Evolutionary conservation across 2,797 vertebrate species (phyloP), one percentile per base, ranked within the genome.

Genomic region (Siniperca undulata): DNA sequence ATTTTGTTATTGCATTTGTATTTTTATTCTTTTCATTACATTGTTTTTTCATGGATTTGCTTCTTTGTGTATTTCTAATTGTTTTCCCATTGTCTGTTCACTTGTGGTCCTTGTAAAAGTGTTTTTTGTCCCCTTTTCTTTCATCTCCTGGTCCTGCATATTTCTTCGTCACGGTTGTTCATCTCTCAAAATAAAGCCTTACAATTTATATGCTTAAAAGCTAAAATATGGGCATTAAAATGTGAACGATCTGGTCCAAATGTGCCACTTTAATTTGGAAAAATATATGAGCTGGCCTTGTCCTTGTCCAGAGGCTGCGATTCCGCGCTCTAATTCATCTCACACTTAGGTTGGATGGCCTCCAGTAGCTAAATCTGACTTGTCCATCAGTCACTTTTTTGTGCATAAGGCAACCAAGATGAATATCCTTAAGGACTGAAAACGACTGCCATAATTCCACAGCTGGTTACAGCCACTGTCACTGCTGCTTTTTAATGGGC

Each of bases 291-390:
- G 62, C 46, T 44, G 77, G 71, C 61, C 70, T 77, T 73, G 80
- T 82, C 70, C 56, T 80, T 59, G 72, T 74, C 64, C 67, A 58
- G 64, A 67, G 65, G 80, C 76, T 83, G 56, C 62, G 61, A 56
- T 66, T 78, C 69, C 53, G 30, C 22, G 76, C 68, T 91, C 55
- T n/a, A 76, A 85, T 83, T 87, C 70, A 81, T 79, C 75, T 76
- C 80, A 75, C 53, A 83, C 48, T 83, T 68, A 59, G 82, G 53
- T 68, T 74, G 70, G 42, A 68, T 30, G 55, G 52, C 74, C 69
- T 84, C 68, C 80, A 86, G 78, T 4, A 70, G 69, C 80, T 85
- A 84, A 89, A 85, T 77, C 53, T 80, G 78, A 88, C 76, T 69
- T 83, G 65, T 85, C 61, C 76, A 84, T 85, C 83, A 77, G 68